A percentile compares a stretch with the other conserved stretches of the same genome.
Evolutionary conservation across 2,113 vertebrate genomes (phyloP).

Genomic region (Gallinago media): DNA sequence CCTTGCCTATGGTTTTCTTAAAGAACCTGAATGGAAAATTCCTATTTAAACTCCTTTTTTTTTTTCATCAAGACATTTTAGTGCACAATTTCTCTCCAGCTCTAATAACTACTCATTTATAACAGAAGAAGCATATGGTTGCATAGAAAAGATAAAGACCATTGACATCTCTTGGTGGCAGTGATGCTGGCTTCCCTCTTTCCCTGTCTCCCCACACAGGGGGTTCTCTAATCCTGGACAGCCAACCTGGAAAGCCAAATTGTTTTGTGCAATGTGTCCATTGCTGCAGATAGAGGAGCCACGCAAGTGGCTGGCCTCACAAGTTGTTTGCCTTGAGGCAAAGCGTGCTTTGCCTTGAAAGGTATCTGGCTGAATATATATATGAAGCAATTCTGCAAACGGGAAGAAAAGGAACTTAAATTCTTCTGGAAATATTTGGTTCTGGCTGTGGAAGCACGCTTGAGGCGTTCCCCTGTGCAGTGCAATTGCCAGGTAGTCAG

Average conservation of each 20-base stretch:
- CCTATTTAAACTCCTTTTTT: background rate
- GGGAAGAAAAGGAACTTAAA: background rate
- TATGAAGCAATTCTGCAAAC: background rate
- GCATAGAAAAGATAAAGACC: background rate
- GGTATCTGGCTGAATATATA: background rate
- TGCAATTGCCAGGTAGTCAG: background rate
- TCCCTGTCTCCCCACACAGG: background rate
- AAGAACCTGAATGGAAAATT: background rate
- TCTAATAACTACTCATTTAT: background rate
- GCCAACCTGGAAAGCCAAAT: background rate
- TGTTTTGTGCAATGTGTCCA: background rate
- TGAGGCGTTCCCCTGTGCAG: background rate
- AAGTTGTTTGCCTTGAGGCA: background rate
- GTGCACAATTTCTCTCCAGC: background rate
- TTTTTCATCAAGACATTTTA: background rate
- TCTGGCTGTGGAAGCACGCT: background rate
- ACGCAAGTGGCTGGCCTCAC: background rate
- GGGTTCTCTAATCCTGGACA: background rate
- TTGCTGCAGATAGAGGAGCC: background rate
- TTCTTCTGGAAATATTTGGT: background rate
- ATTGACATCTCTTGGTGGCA: background rate
- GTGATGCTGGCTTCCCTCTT: background rate
- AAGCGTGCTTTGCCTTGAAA: background rate
- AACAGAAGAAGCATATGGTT: background rate
- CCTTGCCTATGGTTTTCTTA: background rate